Evolutionary conservation across 2,888 invertebrate genomes (phyloP), one percentile per base, ranked within the genome.

Genomic region (Cactoblastis cactorum): DNA sequence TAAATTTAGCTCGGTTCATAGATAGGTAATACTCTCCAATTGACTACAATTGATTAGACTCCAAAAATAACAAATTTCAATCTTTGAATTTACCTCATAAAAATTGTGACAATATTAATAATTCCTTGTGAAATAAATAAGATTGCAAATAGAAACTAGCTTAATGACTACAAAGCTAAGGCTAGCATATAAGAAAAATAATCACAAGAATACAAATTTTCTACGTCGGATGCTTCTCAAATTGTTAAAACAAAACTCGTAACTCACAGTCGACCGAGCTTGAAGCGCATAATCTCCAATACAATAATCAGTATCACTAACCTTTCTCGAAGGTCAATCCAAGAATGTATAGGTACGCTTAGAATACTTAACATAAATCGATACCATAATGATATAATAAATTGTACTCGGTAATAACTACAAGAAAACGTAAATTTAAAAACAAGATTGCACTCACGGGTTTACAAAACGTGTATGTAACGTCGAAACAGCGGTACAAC

Each of bases 281-380:
- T 67, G 72, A 71, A 69, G 80, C 80, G 77, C 77, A 70, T 74
- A 67, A 75, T 73, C 75, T 75, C 72, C 72, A 76, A 76, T 82
- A 79, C 74, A 77, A 76, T 77, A 81, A 82, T 73, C 83, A 86
- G 80, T 89, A 89, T 89, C 89, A 89, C 89, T 88, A 89, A 89
- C 89, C 89, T 89, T 88, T 75, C 86, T 60, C 75, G 80, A 88
- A 89, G 89, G 89, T 89, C 86, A 88, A 88, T 87, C 73, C 69
- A 86, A 89, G 88, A 89, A 89, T 88, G 88, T 89, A 86, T 85
- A 83, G 85, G 84, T 87, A 86, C 78, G 83, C 86, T 83, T 85
- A 86, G 69, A 81, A 81, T 81, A 83, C 83, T 81, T 83, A 86
- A 83, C 70, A 78, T 80, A 80, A 69, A 78, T 80, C 71, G 72